Evolutionary conservation across 2,113 vertebrate genomes (phyloP).

Genomic region (Odontophorus gujanensis): DNA sequence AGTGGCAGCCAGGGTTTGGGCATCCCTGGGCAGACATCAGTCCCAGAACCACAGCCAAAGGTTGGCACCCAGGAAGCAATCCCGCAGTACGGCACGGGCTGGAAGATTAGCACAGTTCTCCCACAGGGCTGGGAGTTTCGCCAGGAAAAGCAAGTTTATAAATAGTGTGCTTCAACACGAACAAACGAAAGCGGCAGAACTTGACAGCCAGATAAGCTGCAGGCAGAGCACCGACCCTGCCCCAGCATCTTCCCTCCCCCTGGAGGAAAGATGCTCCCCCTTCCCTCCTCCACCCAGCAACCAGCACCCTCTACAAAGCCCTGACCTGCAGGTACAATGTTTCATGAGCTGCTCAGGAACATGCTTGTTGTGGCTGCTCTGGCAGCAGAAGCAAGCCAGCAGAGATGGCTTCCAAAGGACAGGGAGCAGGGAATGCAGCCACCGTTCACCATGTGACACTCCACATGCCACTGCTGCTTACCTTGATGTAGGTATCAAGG

Average conservation of each 20-base stretch:
- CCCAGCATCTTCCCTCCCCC: background rate
- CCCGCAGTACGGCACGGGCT: background rate
- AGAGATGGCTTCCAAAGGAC: background rate
- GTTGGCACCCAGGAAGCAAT: background rate
- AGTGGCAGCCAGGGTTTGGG: fast-evolving
- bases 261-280: background rate
- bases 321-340: background rate
- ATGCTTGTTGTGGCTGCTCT: background rate
- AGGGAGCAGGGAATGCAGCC: background rate
- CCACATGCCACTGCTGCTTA: constrained; percentile 62
- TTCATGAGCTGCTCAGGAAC: background rate
- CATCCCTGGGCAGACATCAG: fast-evolving
- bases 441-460: background rate
- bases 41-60: background rate
- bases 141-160: constrained; percentile 68
- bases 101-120: constrained; percentile 44
- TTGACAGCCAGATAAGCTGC: constrained; percentile 1
- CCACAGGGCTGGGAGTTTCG: constrained; percentile 53
- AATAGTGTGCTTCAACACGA: constrained; percentile 55
- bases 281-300: background rate
- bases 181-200: constrained; percentile 14
- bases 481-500: constrained; percentile 89
- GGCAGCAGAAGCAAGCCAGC: background rate
- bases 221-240: background rate
- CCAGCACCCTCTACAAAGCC: background rate